A percentile compares a stretch with the other conserved stretches of the same genome.
Conservation (phyloP, 2,888 invertebrate genomes). For the Celastrina argiolus region DNA sequence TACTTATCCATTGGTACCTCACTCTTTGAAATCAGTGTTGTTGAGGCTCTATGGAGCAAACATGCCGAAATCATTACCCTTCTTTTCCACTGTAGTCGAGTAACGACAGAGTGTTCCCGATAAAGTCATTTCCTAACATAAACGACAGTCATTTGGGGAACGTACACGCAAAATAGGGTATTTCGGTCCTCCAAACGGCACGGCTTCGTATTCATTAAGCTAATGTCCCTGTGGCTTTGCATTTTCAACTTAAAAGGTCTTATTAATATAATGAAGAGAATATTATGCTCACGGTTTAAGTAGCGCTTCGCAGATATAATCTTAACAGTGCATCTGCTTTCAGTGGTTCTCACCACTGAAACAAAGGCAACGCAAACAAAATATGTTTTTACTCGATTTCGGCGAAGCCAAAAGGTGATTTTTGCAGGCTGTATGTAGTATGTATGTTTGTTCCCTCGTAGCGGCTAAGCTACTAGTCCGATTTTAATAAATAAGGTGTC, state of each 20-base stretch:
- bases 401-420: too few species aligned
- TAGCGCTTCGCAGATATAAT: not conserved
- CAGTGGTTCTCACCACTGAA: too few species aligned
- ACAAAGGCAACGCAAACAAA: not conserved
- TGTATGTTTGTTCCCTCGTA: too few species aligned
- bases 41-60: too few species aligned
- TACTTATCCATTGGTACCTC: too few species aligned
- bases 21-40: too few species aligned
- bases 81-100: too few species aligned
- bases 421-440: too few species aligned
- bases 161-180: slow-evolving; percentile 18
- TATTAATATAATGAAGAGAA: slow-evolving; percentile 7
- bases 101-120: not conserved
- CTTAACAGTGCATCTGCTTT: not conserved
- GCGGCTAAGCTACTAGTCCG: too few species aligned
- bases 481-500: too few species aligned
- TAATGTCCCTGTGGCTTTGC: slow-evolving; percentile 11
- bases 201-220: slow-evolving; percentile 18
- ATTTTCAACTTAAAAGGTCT: slow-evolving; percentile 17
- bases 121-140: slow-evolving; percentile 17
- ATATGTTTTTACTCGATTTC: too few species aligned
- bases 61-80: too few species aligned
- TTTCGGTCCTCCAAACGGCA: slow-evolving; percentile 4
- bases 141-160: slow-evolving; percentile 11
- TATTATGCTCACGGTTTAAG: not conserved